These are phyloP conservation scores for Nasonia oneida DNA, from an alignment of 2,888 invertebrate genomes.

Conservation along the genomic window DNA sequence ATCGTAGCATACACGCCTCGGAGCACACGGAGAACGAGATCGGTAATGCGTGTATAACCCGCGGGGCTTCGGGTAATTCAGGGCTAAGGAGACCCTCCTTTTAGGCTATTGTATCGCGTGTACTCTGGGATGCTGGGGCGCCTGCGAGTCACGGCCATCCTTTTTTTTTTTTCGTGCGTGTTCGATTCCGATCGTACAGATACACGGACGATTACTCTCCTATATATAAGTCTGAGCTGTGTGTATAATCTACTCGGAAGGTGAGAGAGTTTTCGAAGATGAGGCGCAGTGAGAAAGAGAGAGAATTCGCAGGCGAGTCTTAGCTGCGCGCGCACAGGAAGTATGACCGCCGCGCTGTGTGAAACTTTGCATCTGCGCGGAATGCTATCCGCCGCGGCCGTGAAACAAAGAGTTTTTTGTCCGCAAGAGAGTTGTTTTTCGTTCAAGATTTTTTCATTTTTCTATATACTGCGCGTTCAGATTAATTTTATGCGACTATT, in stretches of 20 bases:
- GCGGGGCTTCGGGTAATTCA: conserved; percentile 27
- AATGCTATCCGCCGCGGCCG: not conserved
- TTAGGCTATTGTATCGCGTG: not conserved
- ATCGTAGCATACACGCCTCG: not conserved
- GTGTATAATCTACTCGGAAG: not conserved
- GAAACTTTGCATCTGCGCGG: conserved; percentile 8
- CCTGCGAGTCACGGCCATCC: not conserved
- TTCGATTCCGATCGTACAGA: not conserved
- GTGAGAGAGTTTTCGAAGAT: not conserved
- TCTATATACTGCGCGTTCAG: too few species aligned
- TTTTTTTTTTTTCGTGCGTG: not conserved
- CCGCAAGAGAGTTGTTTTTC: not conserved
- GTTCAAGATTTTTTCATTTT: not conserved
- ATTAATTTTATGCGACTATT: not conserved
- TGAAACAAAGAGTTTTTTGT: conserved; percentile 1
- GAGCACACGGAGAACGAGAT: not conserved
- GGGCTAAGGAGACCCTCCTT: not conserved
- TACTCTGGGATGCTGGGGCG: not conserved
- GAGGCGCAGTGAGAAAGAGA: not conserved
- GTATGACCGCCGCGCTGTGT: not conserved
- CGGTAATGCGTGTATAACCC: not conserved
- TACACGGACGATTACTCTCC: not conserved
- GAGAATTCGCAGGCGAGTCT: not conserved
- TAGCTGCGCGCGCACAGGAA: not conserved
- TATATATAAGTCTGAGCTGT: not conserved